Evolutionary conservation across 2,888 invertebrate genomes (phyloP), one percentile per base, ranked within the genome.

Genomic region (Iselma pallidipennis): DNA sequence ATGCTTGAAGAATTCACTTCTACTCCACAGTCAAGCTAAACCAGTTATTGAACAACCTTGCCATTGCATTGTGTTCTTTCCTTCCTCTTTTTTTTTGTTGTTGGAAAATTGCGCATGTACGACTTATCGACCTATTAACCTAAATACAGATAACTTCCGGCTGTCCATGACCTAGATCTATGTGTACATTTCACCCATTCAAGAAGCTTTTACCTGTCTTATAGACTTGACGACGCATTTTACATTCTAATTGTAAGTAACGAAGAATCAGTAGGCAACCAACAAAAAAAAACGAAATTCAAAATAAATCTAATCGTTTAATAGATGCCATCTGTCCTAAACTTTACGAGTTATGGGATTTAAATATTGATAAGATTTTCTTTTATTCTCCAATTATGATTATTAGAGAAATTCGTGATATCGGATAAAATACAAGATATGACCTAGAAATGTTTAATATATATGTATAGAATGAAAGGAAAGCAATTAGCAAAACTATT

Each of bases 101-200:
- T 12, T 16, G 6, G 10, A 28, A 42, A 21, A 57, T 10, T 52
- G 65, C 65, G 66, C 72, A 70, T 65, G 67, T 65, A 66, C 66
- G 67, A 62, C 71, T 72, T 66, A 73, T 73, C 76, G 74, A 69
- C 76, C 77, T 76, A 78, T 77, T 79, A 70, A 78, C 78, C 76
- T 69, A 77, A 71, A 25, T n/a, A 14, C 31, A 68, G 68, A 61
- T 55, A 60, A 70, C 70, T 76, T 76, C 77, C 75, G 76, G 68
- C 67, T 72, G 74, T 67, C 73, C 76, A 57, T 75, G 76, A 73
- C 76, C 76, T 71, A 71, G 65, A 70, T 59, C 59, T 62, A 60
- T 60, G 57, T 61, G 14, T 16, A 7, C 29, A 31, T 54, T 57
- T 50, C 42, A 49, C 57, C 53, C 12, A 42, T n/a, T 4, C 25